A percentile compares a stretch with the other conserved stretches of the same genome.
These are phyloP conservation scores for Torymus texanus DNA, from an alignment of 2,888 invertebrate species.

Conservation along the genomic window DNA sequence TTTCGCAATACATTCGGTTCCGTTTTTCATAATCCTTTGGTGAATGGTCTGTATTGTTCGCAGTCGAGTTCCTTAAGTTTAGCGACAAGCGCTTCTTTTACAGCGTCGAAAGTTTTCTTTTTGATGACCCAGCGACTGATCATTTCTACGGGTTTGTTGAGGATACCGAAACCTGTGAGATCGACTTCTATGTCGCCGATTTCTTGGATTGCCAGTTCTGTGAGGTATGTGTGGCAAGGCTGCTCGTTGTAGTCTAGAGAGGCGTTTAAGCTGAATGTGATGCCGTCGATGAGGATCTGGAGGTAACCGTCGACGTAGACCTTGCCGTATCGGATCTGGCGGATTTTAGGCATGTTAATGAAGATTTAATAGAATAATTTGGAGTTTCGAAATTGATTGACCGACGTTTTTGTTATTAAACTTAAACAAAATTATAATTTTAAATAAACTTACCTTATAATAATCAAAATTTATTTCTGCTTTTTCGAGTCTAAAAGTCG, in stretches of 20 bases:
- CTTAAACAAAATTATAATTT: too few species aligned
- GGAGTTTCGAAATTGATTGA: too few species aligned
- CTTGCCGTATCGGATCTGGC: too few species aligned
- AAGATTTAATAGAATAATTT: too few species aligned
- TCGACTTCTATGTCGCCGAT: conserved; percentile 9
- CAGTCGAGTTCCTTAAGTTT: conserved; percentile 15
- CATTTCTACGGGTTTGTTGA: conserved; percentile 12
- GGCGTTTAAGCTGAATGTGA: conserved; percentile 51
- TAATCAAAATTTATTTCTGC: conserved; percentile 53
- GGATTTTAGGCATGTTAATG: too few species aligned
- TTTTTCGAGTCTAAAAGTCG: conserved; percentile 56
- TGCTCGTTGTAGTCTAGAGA: conserved; percentile 56
- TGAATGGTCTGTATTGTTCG: conserved; percentile 28
- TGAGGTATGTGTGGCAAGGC: conserved; percentile 55
- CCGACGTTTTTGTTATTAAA: too few species aligned
- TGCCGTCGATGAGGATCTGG: conserved; percentile 49
- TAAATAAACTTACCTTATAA: conserved; percentile 57
- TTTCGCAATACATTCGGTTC: background rate
- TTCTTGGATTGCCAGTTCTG: conserved; percentile 16
- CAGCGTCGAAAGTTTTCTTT: background rate
- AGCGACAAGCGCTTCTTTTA: background rate
- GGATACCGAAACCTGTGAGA: conserved; percentile 28
- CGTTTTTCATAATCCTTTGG: too few species aligned
- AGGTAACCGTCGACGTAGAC: conserved; percentile 50
- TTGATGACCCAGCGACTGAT: conserved; percentile 1